These are phyloP conservation scores for Sebastes elongatus DNA, from an alignment of 2,797 vertebrate genomes.

Conservation along the genomic window DNA sequence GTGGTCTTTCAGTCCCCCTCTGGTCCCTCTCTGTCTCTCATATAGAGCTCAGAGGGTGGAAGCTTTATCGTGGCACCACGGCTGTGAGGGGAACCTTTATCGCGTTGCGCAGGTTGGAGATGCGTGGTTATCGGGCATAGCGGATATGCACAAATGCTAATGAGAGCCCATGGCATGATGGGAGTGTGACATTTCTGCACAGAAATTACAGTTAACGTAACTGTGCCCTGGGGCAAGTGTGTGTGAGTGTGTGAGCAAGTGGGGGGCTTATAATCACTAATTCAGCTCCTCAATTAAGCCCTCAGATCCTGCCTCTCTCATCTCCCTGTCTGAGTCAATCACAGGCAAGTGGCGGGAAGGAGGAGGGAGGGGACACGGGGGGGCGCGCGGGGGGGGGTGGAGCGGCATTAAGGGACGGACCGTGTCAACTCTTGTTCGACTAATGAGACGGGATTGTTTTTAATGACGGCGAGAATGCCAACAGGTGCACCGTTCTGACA, in stretches of 20 bases:
- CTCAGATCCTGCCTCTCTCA: constrained; percentile 82
- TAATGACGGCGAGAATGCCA: constrained; percentile 79
- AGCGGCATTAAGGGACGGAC: constrained; percentile 74
- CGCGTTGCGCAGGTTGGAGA: constrained; percentile 78
- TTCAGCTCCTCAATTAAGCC: constrained; percentile 88
- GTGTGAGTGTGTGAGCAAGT: constrained; percentile 62
- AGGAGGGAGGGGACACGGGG: constrained; percentile 13
- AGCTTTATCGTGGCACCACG: constrained; percentile 71
- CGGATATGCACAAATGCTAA: constrained; percentile 89
- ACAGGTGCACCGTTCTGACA: constrained; percentile 70
- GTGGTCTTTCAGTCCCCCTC: constrained; percentile 62
- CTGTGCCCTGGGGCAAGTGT: constrained; percentile 78
- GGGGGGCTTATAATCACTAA: constrained; percentile 84
- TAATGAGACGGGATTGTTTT: constrained; percentile 84
- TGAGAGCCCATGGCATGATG: constrained; percentile 89
- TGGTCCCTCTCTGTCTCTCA: constrained; percentile 52
- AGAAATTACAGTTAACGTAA: constrained; percentile 86
- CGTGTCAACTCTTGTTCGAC: constrained; percentile 75
- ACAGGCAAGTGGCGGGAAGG: constrained; percentile 66
- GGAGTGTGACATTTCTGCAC: constrained; percentile 89
- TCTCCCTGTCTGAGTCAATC: constrained; percentile 87
- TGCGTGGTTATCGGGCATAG: constrained; percentile 79
- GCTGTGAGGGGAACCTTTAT: constrained; percentile 79
- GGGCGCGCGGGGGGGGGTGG: not conserved
- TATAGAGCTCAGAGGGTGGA: constrained; percentile 71